phyloP scores from a whole-genome alignment of 1,140 invertebrate species.

The Pseudomyrmex flavicornis region DNA sequence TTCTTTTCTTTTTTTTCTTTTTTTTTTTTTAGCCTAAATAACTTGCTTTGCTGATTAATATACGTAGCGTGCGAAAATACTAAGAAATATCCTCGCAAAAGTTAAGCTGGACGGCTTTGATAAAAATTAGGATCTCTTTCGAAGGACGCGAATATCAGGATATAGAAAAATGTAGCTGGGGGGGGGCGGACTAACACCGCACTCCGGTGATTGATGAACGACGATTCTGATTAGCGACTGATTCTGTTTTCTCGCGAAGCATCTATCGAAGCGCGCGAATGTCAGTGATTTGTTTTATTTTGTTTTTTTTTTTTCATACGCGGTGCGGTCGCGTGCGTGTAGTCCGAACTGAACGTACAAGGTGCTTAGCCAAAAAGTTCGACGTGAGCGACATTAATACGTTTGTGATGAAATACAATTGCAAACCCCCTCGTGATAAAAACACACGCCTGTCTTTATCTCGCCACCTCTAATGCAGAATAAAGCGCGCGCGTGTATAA shows the following conservation, averaged over 20 bases:
- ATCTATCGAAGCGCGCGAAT: background rate
- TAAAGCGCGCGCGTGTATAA: conserved; percentile 41
- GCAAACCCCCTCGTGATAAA: conserved; percentile 57
- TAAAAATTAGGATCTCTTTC: conserved; percentile 84
- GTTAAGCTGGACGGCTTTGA: conserved; percentile 86
- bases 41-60: conserved; percentile 73
- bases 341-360: conserved; percentile 65
- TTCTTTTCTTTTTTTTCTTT: too few relatives aligned
- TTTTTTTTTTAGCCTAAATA: conserved; percentile 68
- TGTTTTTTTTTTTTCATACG: background rate
- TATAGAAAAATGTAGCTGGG: conserved; percentile 64
- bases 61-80: conserved; percentile 84
- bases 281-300: background rate
- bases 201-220: conserved; percentile 6
- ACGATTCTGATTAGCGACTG: background rate
- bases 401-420: conserved; percentile 73
- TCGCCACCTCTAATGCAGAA: conserved; percentile 44
- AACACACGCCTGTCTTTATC: conserved; percentile 31
- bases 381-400: conserved; percentile 73
- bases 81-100: conserved; percentile 84
- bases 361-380: conserved; percentile 69
- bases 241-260: background rate
- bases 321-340: conserved; percentile 42
- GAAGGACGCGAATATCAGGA: conserved; percentile 81
- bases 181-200: background rate